Evolutionary conservation across 2,888 invertebrate genomes (phyloP).

Genomic region (Agapetus fuscipes): DNA sequence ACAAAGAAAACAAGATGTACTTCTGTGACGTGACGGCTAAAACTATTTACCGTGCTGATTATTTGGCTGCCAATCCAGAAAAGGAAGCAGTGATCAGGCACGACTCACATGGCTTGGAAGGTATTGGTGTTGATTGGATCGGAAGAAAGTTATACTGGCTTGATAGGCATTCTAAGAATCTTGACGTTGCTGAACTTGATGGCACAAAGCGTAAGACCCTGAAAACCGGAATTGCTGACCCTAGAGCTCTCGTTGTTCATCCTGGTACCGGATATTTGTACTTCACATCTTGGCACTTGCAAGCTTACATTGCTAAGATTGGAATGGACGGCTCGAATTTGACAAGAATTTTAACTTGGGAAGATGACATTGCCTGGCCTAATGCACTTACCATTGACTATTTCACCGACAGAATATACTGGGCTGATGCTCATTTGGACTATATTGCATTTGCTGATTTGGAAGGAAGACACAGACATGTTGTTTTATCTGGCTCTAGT

Average conservation of each 20-base stretch:
- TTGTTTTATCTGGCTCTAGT: constrained; percentile 64
- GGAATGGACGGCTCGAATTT: constrained; percentile 95
- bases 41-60: constrained; percentile 75
- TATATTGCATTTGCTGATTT: constrained; percentile 93
- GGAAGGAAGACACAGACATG: constrained; percentile 80
- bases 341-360: constrained; percentile 80
- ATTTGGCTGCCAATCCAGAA: constrained; percentile 47
- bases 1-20: constrained; percentile 75
- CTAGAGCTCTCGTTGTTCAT: constrained; percentile 89
- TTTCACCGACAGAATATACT: constrained; percentile 90
- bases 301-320: constrained; percentile 93
- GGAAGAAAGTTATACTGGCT: constrained; percentile 95
- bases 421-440: constrained; percentile 97
- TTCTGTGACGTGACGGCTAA: constrained; percentile 95
- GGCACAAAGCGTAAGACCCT: constrained; percentile 86
- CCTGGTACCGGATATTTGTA: constrained; percentile 90
- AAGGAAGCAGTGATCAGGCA: constrained; percentile 82
- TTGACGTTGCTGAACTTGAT: constrained; percentile 91
- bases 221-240: constrained; percentile 82
- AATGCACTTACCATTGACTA: constrained; percentile 96
- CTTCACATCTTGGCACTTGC: constrained; percentile 92
- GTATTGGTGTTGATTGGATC: constrained; percentile 94
- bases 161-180: constrained; percentile 87
- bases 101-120: constrained; percentile 94
- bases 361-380: constrained; percentile 96